phyloP scores from a whole-genome alignment of 2,113 vertebrate species.

The Periophthalmodon schlosseri region DNA sequence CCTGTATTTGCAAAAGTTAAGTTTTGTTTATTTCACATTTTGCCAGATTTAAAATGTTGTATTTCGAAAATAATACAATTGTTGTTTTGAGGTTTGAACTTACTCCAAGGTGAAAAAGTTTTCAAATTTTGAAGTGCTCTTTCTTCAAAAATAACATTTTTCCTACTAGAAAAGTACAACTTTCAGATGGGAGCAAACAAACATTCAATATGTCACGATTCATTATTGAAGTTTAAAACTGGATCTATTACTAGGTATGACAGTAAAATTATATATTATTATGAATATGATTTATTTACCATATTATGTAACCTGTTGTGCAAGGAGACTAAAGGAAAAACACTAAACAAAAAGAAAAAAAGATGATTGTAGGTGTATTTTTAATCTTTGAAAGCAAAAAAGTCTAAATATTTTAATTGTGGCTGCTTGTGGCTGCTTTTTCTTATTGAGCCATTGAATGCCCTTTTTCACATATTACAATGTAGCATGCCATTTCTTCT shows the following conservation, averaged over 20 bases:
- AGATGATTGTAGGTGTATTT: too few relatives aligned
- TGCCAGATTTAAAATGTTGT: slow-evolving; percentile 21
- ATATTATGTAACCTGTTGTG: too few relatives aligned
- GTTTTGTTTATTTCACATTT: slow-evolving; percentile 10
- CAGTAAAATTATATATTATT: too few relatives aligned
- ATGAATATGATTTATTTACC: too few relatives aligned
- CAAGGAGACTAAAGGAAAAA: too few relatives aligned
- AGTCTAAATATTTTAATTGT: slow-evolving; percentile 23
- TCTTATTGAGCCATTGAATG: neutral
- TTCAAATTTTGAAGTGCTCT: neutral
- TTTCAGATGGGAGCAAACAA: too few relatives aligned
- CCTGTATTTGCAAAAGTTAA: slow-evolving; percentile 8
- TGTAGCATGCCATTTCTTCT: neutral
- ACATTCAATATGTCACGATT: neutral
- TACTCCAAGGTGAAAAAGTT: neutral
- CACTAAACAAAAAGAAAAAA: too few relatives aligned
- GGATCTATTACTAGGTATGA: too few relatives aligned
- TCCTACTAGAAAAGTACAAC: neutral
- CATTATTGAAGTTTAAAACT: too few relatives aligned
- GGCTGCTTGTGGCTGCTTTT: slow-evolving; percentile 36
- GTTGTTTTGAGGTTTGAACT: neutral
- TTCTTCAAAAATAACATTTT: neutral
- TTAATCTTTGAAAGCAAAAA: neutral
- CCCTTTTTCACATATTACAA: neutral
- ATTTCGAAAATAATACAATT: neutral